Percentiles rank a stretch among this genome's conserved stretches.
phyloP scores from a whole-genome alignment of 2,797 vertebrate genomes.

The Heliangelus exortis region DNA sequence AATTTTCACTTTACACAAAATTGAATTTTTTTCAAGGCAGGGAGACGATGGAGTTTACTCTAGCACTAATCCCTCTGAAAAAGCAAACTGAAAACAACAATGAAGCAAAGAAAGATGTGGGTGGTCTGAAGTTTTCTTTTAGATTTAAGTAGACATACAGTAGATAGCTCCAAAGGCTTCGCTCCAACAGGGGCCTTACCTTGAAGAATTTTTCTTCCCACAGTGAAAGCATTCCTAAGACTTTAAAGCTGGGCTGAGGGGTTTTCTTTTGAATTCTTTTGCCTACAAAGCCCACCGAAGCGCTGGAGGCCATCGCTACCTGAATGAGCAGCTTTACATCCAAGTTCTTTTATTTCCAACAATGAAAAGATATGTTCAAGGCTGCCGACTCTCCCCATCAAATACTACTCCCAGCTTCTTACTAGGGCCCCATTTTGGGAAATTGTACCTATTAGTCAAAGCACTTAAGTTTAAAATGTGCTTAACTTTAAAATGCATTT shows the following conservation, averaged over 20 bases:
- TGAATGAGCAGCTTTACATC: conserved; percentile 34
- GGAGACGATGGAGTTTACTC: conserved; percentile 73
- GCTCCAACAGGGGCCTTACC: conserved; percentile 60
- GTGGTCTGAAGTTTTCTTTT: conserved; percentile 79
- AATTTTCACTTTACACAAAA: conserved; percentile 81
- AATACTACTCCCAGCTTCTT: conserved; percentile 24
- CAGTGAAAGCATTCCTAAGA: conserved; percentile 56
- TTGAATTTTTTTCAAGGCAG: conserved; percentile 71
- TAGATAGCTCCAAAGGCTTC: conserved; percentile 52
- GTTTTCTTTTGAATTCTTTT: conserved; percentile 57
- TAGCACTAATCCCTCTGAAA: conserved; percentile 80
- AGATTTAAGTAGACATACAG: conserved; percentile 68
- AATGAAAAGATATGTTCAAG: conserved; percentile 55
- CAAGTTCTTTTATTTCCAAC: conserved; percentile 7
- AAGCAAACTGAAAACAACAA: conserved; percentile 77
- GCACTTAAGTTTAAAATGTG: conserved; percentile 52
- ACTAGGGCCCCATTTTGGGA: background rate
- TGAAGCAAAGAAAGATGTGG: conserved; percentile 73
- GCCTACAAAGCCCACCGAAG: conserved; percentile 7
- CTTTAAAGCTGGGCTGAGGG: conserved; percentile 43
- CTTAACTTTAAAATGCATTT: conserved; percentile 30
- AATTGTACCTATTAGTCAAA: background rate
- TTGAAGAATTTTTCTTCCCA: conserved; percentile 64
- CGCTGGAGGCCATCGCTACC: conserved; percentile 14
- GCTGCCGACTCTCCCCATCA: conserved; percentile 10